Percentiles rank a stretch among this genome's conserved stretches.
Conservation (phyloP, 2,113 vertebrate species). For the Myocastor coypus region DNA sequence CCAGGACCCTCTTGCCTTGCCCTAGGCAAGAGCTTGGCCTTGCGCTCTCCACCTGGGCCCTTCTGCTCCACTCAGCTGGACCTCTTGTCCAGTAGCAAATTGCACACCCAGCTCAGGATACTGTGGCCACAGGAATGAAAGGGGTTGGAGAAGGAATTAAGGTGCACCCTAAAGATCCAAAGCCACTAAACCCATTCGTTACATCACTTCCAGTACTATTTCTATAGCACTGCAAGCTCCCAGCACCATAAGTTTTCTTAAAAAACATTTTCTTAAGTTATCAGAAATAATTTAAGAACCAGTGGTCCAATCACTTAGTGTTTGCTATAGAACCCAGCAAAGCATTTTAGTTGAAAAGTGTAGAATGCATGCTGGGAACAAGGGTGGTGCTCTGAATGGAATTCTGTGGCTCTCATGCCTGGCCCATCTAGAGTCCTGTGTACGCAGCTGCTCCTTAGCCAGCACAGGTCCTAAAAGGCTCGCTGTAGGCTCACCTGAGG, state of each 20-base stretch:
- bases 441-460: background rate
- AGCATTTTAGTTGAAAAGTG: background rate
- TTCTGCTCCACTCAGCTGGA: background rate
- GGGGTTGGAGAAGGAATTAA: background rate
- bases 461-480: background rate
- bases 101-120: background rate
- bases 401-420: background rate
- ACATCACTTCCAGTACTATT: background rate
- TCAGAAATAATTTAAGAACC: constrained; percentile 16
- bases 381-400: background rate
- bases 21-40: background rate
- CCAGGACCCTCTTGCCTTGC: background rate
- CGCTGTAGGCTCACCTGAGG: rapidly evolving
- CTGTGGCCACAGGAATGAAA: background rate
- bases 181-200: background rate
- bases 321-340: background rate
- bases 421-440: background rate
- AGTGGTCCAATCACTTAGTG: background rate
- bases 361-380: background rate
- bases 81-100: background rate
- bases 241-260: background rate
- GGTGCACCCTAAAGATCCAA: background rate
- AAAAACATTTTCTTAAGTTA: background rate
- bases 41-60: background rate
- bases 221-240: background rate